A percentile compares a stretch with the other conserved stretches of the same genome.
phyloP scores from a whole-genome alignment of 2,113 vertebrate genomes.

The Thermophis baileyi region DNA sequence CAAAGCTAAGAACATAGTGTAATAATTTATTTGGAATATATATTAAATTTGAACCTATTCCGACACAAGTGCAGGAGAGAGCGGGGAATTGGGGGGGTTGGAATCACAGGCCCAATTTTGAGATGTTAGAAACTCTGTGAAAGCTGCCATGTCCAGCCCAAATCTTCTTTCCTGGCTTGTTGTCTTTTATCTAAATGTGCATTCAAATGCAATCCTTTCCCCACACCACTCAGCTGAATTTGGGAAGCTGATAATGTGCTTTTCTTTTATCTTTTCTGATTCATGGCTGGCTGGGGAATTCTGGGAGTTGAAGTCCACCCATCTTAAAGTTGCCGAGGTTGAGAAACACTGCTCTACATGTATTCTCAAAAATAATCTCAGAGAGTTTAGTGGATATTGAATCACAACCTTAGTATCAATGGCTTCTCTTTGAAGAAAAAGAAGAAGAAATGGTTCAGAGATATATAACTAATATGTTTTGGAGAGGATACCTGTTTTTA shows the following conservation, averaged over 20 bases:
- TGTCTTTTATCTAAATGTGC: neutral
- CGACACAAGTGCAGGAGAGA: neutral
- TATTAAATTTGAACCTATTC: neutral
- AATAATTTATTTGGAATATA: neutral
- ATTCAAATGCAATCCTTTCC: neutral
- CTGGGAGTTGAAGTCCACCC: neutral
- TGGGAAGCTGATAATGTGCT: neutral
- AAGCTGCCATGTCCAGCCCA: neutral
- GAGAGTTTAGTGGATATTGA: neutral
- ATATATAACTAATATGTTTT: neutral
- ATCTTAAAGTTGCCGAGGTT: neutral
- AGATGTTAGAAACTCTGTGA: neutral
- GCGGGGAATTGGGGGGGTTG: accelerated
- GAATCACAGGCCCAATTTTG: neutral
- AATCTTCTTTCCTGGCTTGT: neutral
- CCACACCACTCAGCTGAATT: neutral
- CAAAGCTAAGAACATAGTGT: neutral
- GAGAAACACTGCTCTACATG: neutral
- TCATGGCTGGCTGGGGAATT: neutral
- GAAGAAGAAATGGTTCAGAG: neutral
- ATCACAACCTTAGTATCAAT: neutral
- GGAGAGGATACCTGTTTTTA: neutral
- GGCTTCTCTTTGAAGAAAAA: neutral
- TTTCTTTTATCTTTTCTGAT: too few species aligned
- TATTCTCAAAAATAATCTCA: neutral